Percentiles rank a stretch among this genome's conserved stretches.
phyloP scores from a whole-genome alignment of 53 echinoderm and acorn worm species.

The Arbacia lixula region DNA sequence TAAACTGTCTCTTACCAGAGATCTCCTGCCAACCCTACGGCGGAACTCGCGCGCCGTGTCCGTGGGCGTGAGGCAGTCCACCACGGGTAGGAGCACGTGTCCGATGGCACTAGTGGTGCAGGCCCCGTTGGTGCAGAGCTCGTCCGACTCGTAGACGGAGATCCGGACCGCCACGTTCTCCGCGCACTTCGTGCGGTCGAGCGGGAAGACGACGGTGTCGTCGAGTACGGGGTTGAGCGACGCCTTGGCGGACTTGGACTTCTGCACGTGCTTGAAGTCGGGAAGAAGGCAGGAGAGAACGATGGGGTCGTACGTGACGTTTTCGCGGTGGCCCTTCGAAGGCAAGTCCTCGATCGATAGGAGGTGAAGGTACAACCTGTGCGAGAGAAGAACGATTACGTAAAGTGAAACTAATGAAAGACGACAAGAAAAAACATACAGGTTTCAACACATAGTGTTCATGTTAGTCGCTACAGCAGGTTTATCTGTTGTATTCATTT shows the following conservation, averaged over 20 bases:
- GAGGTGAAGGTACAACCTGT: conserved; percentile 88
- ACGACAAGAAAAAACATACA: no score
- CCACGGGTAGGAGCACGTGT: conserved; percentile 83
- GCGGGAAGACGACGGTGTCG: conserved; percentile 84
- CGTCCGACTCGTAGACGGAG: conserved; percentile 81
- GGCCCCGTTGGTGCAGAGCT: conserved; percentile 65
- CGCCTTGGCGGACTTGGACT: conserved; percentile 82
- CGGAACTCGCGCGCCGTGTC: conserved; percentile 81
- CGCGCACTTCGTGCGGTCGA: conserved; percentile 82
- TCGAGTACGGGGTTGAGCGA: conserved; percentile 93
- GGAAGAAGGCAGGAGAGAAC: conserved; percentile 90
- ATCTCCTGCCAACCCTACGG: conserved; percentile 76
- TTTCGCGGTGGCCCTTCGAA: conserved; percentile 85
- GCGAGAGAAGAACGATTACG: not conserved
- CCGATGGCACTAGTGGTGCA: conserved; percentile 77
- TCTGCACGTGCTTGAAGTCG: conserved; percentile 79
- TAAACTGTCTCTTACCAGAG: conserved; percentile 79
- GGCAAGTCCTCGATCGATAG: conserved; percentile 94
- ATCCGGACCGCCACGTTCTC: conserved; percentile 81
- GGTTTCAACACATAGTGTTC: no score
- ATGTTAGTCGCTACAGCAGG: no score
- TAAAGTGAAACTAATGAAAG: no score
- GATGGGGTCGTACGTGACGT: conserved; percentile 79
- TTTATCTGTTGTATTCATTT: no score
- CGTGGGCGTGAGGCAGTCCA: conserved; percentile 76